Conservation (phyloP, 2,888 invertebrate species). For the Megalurothrips usitatus region DNA sequence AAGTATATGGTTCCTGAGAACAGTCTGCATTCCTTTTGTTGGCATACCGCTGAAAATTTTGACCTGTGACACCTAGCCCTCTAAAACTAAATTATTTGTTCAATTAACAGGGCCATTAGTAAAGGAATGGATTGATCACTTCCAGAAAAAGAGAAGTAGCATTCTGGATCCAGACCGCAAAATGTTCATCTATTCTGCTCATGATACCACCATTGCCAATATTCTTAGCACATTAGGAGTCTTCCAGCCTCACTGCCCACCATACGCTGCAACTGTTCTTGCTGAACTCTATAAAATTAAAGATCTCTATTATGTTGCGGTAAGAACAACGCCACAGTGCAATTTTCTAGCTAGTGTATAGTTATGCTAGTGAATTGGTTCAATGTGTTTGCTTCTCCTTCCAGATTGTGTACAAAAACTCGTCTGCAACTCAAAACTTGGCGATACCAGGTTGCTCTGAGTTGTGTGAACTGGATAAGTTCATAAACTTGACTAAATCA, state of each 20-base stretch:
- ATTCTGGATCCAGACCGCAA: slow-evolving; percentile 53
- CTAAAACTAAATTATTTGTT: not conserved
- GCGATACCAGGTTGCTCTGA: not conserved
- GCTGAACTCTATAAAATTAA: slow-evolving; percentile 55
- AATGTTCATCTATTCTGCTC: slow-evolving; percentile 70
- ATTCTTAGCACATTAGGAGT: slow-evolving; percentile 66
- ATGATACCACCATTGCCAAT: slow-evolving; percentile 74
- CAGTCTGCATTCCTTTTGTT: not conserved
- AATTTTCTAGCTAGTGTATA: not conserved
- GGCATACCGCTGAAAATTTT: too few species aligned
- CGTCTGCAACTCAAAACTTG: not conserved
- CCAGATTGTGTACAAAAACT: not conserved
- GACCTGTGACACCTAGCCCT: not conserved
- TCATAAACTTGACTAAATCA: not conserved
- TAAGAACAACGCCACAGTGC: not conserved
- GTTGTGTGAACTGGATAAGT: slow-evolving; percentile 11
- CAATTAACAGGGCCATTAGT: slow-evolving; percentile 43
- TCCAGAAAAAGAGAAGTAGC: slow-evolving; percentile 40
- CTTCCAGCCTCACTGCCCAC: slow-evolving; percentile 55
- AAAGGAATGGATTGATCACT: slow-evolving; percentile 44
- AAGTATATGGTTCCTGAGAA: not conserved
- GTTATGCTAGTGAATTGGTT: not conserved
- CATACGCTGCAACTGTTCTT: slow-evolving; percentile 64
- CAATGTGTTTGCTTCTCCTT: not conserved
- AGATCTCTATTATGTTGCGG: not conserved